phyloP scores from a whole-genome alignment of 2,797 vertebrate genomes.

The Xenentodon cancila region DNA sequence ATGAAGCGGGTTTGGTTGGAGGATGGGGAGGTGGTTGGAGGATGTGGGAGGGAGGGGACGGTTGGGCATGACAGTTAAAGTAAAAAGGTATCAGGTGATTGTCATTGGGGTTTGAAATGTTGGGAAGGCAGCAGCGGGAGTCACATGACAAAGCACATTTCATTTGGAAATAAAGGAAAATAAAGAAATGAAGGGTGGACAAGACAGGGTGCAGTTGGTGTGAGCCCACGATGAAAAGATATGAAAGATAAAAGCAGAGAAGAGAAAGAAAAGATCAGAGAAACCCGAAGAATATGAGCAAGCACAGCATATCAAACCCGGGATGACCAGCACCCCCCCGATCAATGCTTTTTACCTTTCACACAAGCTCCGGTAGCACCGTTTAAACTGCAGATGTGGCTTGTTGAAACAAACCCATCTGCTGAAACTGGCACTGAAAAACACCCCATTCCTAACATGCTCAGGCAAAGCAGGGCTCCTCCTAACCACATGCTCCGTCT shows the following conservation, averaged over 20 bases:
- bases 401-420: background rate
- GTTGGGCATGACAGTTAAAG: slow-evolving; percentile 22
- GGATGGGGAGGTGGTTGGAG: slow-evolving; percentile 29
- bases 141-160: slow-evolving; percentile 14
- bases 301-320: slow-evolving; percentile 30
- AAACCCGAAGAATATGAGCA: slow-evolving; percentile 58
- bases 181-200: slow-evolving; percentile 23
- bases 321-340: slow-evolving; percentile 37
- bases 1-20: slow-evolving; percentile 12
- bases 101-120: slow-evolving; percentile 40
- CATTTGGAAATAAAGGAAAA: slow-evolving; percentile 16
- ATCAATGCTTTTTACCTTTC: slow-evolving; percentile 23
- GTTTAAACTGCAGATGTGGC: background rate
- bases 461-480: slow-evolving; percentile 16
- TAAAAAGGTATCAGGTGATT: slow-evolving; percentile 43
- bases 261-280: slow-evolving; percentile 49
- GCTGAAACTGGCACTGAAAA: slow-evolving; percentile 18
- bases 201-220: slow-evolving; percentile 49
- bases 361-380: too few relatives aligned
- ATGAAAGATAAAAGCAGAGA: slow-evolving; percentile 48
- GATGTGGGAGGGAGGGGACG: slow-evolving; percentile 19
- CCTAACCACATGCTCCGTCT: slow-evolving; percentile 50
- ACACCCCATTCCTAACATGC: slow-evolving; percentile 7
- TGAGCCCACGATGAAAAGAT: slow-evolving; percentile 56
- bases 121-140: slow-evolving; percentile 24